These are phyloP conservation scores for Scaptomyza caliginosa DNA, from an alignment of 2,888 invertebrate species.

Conservation along the genomic window DNA sequence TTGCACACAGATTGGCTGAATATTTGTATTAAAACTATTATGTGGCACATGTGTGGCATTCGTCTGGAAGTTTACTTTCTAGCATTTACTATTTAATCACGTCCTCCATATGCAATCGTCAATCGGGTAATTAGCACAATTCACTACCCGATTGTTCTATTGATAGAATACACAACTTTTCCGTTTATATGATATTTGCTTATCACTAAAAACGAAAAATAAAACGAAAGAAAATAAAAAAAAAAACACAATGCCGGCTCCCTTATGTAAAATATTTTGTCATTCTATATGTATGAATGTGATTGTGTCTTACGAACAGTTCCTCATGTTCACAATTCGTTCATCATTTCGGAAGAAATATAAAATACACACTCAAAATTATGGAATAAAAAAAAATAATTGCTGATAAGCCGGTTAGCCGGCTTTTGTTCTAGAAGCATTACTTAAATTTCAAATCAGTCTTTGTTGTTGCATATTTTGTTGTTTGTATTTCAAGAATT, in stretches of 20 bases:
- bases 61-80: conserved; percentile 34
- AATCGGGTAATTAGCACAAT: conserved; percentile 53
- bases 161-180: conserved; percentile 53
- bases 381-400: not conserved
- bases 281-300: not conserved
- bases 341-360: conserved; percentile 20
- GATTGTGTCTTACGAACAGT: conserved; percentile 10
- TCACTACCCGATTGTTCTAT: conserved; percentile 37
- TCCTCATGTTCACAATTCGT: conserved; percentile 13
- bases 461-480: not conserved
- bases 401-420: conserved; percentile 67
- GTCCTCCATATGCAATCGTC: conserved; percentile 38
- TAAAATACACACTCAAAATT: not conserved
- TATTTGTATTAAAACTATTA: not conserved
- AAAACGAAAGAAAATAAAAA: too few species aligned
- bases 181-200: conserved; percentile 35
- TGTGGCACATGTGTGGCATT: not conserved
- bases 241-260: conserved; percentile 22
- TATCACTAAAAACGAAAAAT: conserved; percentile 52
- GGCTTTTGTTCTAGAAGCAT: conserved; percentile 40
- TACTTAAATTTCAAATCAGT: conserved; percentile 32
- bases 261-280: conserved; percentile 28
- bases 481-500: conserved; percentile 32
- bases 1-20: conserved; percentile 52
- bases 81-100: conserved; percentile 50